Conservation (phyloP, 2,888 invertebrate genomes). For the Linnaemya tessellans region DNA sequence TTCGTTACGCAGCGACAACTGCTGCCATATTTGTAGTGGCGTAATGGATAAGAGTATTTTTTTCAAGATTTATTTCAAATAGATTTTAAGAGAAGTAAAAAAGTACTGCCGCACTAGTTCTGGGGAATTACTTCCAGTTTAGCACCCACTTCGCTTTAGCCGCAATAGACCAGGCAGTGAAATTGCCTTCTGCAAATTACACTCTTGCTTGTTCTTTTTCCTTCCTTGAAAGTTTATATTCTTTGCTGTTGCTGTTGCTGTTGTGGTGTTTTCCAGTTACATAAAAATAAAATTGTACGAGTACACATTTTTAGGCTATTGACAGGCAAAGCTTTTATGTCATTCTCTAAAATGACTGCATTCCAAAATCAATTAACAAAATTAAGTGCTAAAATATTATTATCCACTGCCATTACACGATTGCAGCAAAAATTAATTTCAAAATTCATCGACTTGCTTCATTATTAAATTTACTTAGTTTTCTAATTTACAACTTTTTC, state of each 20-base stretch:
- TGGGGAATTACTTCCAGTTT: too few species aligned
- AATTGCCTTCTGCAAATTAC: neutral
- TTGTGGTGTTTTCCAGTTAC: neutral
- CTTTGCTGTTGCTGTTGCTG: neutral
- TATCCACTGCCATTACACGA: neutral
- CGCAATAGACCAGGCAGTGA: too few species aligned
- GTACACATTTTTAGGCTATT: neutral
- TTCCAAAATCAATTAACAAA: constrained; percentile 35
- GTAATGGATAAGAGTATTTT: too few species aligned
- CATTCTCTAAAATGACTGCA: neutral
- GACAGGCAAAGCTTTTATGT: constrained; percentile 2
- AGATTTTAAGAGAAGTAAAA: too few species aligned
- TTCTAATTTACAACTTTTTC: constrained; percentile 17
- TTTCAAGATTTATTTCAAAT: too few species aligned
- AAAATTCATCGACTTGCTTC: constrained; percentile 21
- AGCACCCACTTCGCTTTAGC: too few species aligned
- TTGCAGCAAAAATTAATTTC: neutral
- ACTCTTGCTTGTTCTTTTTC: too few species aligned
- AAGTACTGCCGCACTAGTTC: too few species aligned
- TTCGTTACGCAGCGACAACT: too few species aligned
- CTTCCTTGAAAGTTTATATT: neutral
- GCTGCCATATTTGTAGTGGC: too few species aligned
- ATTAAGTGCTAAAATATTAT: constrained; percentile 20
- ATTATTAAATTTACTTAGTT: constrained; percentile 19
- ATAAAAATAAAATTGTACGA: neutral